Base-by-base conservation (phyloP, 2,888 invertebrate genomes). In the Lypha dubia region DNA sequence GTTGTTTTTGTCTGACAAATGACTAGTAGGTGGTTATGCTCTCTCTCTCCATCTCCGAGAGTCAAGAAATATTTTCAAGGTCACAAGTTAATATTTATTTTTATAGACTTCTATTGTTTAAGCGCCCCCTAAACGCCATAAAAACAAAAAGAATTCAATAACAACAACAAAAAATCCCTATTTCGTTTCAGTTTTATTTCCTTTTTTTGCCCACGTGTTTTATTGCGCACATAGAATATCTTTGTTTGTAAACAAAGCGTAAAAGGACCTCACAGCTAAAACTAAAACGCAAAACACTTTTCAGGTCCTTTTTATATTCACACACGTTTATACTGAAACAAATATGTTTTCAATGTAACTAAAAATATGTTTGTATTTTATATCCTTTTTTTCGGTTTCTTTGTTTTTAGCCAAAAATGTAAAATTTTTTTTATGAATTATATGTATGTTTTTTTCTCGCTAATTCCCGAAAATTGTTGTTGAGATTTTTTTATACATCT, bases 161-260 rank as follows among this genome's bases (percentile, higher is more conserved):
- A n/a, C n/a, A n/a, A n/a, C n/a, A n/a, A n/a, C n/a, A n/a, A n/a
- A 51, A 68, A 67, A 76, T 56, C 22, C 62, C 41, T 49, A 35
- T 11, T 44, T 53, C 17, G 15, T n/a, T 53, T 24, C 38, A 11
- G 15, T n/a, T 41, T 73, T 32, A 35, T 44, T 44, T 58, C n/a
- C 53, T 56, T n/a, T n/a, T n/a, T 62, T 68, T 13, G 20, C 35
- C 24, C 49, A n/a, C 1, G 0, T 6, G n/a, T 80, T 80, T 79
- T 62, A 62, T 79, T 62, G 63, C 63, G 56, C 56, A 46, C 13
- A 38, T 51, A 20, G 41, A 68, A 77, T 68, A n/a, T n/a, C 28
- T 75, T 76, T 62, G 53, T 77, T 79, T 44, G 32, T 60, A 73
- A 79, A 79, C 49, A 80, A 73, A 65, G 73, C 38, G n/a, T 20